A percentile compares a stretch with the other conserved stretches of the same genome.
Conservation (phyloP, 2,797 vertebrate genomes). For the Pempheris klunzingeri region DNA sequence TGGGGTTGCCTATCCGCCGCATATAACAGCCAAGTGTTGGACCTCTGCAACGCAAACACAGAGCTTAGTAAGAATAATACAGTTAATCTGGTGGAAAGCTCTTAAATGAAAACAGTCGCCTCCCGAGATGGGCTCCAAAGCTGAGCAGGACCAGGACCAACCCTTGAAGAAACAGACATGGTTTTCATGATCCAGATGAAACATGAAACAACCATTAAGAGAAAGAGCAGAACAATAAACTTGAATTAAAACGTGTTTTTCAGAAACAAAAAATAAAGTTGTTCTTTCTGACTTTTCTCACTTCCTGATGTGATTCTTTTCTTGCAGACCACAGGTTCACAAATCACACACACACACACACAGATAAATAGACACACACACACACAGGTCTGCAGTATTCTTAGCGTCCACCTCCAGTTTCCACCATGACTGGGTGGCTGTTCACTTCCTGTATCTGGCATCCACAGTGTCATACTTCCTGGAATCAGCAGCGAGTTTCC, state of each 20-base stretch:
- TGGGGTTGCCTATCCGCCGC: conserved; percentile 37
- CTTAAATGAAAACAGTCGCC: conserved; percentile 46
- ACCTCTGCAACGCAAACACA: conserved; percentile 56
- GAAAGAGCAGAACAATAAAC: background rate
- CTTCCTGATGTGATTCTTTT: conserved; percentile 48
- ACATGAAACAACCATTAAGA: conserved; percentile 38
- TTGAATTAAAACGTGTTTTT: conserved; percentile 43
- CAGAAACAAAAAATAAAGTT: conserved; percentile 50
- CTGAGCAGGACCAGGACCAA: conserved; percentile 22
- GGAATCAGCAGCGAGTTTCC: conserved; percentile 51
- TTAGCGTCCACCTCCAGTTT: conserved; percentile 77
- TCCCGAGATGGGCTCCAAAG: background rate
- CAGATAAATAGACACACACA: conserved; percentile 16
- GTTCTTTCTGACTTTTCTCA: conserved; percentile 45
- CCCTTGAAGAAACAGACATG: conserved; percentile 5
- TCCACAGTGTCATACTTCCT: conserved; percentile 57
- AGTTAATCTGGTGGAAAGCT: conserved; percentile 69
- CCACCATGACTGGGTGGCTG: conserved; percentile 71
- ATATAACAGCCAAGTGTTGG: conserved; percentile 41
- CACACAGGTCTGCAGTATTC: conserved; percentile 66
- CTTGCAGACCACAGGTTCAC: conserved; percentile 27
- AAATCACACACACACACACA: conserved; percentile 25
- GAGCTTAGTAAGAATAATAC: conserved; percentile 55
- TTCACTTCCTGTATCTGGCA: conserved; percentile 75
- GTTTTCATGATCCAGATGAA: conserved; percentile 42